phyloP scores from a whole-genome alignment of 2,797 vertebrate genomes.

The Champsocephalus gunnari region DNA sequence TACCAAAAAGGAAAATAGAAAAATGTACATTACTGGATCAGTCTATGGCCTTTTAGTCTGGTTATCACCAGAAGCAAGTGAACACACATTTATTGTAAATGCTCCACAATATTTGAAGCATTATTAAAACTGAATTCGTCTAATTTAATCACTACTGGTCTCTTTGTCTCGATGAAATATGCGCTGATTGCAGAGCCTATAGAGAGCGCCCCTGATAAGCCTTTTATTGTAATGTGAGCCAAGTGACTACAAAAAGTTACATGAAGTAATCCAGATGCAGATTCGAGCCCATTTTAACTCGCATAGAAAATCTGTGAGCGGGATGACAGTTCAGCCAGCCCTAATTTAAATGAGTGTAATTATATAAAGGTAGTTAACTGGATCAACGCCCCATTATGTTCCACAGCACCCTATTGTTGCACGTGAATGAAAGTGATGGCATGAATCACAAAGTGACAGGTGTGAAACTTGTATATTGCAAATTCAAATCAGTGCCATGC shows the following conservation, averaged over 20 bases:
- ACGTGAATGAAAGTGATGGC: conserved; percentile 2
- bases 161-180: conserved; percentile 56
- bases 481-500: no score
- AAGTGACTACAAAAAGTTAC: conserved; percentile 38
- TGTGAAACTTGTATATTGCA: not conserved
- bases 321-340: conserved; percentile 44
- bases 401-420: conserved; percentile 15
- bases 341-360: conserved; percentile 55
- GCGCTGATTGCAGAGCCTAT: conserved; percentile 70
- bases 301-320: conserved; percentile 23
- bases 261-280: conserved; percentile 45
- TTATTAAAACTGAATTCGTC: not conserved
- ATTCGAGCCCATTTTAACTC: conserved; percentile 22
- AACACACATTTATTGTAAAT: not conserved
- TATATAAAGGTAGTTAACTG: conserved; percentile 49
- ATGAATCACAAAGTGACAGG: conserved; percentile 20
- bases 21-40: not conserved
- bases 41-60: not conserved
- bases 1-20: not conserved
- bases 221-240: conserved; percentile 52
- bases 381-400: conserved; percentile 35
- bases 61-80: not conserved
- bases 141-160: conserved; percentile 12
- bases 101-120: not conserved
- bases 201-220: conserved; percentile 63